Evolutionary conservation across 2,797 vertebrate genomes (phyloP), one percentile per base, ranked within the genome.

Genomic region (Lerista edwardsae): DNA sequence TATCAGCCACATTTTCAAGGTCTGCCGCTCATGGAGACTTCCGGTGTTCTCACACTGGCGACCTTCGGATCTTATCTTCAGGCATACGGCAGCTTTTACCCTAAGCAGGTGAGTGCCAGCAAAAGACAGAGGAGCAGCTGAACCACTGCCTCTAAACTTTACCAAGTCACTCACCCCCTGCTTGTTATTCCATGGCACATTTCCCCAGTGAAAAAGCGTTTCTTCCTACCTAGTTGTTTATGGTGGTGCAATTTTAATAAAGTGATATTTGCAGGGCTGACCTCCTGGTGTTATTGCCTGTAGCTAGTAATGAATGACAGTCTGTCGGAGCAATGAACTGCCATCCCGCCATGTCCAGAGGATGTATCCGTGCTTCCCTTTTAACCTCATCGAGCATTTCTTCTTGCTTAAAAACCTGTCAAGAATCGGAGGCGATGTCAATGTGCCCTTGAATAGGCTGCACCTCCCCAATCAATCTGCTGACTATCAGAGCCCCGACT

Each of bases 361-460:
- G 64, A 51, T 83, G 12, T 80, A 83, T 6, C 57, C 79, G 2
- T 25, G 47, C 73, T 82, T 75, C 29, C 39, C 47, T 73, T 61
- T 34, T 64, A 79, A 86, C 1, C 3, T n/a, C 51, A 29, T 1
- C 34, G 82, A 31, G 7, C 25, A 84, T 75, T 80, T 67, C 67
- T 81, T 80, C 68, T 76, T 5, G 10, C 11, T 89, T 84, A 85
- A 41, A 78, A 85, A 75, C 34, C 65, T 87, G 15, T 15, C 73
- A 85, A 82, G 80, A 87, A 61, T 7, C 11, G 25, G 41, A 86
- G 31, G 11, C 55, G 15, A 17, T 77, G 11, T 64, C 39, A 62
- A 3, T 47, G 41, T 75, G 25, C 57, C 31, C 76, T 85, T 79
- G 75, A 64, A 73, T 31, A 15, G 15, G 19, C 25, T 23, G 31